These are phyloP conservation scores for Aplidium turbinatum DNA, from an alignment of 23 tunicate species.

Conservation along the genomic window DNA sequence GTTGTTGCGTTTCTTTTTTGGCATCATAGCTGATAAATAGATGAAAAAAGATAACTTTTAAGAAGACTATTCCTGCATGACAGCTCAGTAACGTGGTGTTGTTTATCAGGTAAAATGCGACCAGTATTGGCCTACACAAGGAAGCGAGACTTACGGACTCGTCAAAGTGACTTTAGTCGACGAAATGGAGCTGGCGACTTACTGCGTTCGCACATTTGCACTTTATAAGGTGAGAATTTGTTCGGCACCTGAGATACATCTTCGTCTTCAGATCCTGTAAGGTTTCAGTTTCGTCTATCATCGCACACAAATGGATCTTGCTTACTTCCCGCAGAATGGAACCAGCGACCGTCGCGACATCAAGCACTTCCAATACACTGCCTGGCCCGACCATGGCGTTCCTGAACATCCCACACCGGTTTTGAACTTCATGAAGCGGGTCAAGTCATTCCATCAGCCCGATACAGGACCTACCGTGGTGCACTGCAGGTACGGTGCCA, in stretches of 20 bases:
- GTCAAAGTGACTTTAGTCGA: constrained; percentile 67
- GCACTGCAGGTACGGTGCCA: constrained; percentile 88
- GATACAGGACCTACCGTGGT: constrained; percentile 88
- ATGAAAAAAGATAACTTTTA: too few species aligned
- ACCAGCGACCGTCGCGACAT: constrained; percentile 85
- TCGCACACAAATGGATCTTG: too few species aligned
- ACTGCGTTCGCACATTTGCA: constrained; percentile 57
- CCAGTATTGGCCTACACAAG: constrained; percentile 80
- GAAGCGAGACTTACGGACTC: constrained; percentile 71
- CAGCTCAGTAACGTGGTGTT: too few species aligned
- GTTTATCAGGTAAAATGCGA: constrained; percentile 85
- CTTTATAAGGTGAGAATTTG: constrained; percentile 50
- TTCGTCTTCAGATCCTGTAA: too few species aligned
- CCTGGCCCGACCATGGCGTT: constrained; percentile 99
- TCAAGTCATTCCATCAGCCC: constrained; percentile 52
- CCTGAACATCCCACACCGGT: constrained; percentile 99
- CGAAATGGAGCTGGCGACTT: constrained; percentile 88
- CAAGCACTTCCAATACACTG: constrained; percentile 91
- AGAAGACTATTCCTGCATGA: too few species aligned
- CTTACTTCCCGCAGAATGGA: too few species aligned
- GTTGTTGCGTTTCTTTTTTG: background rate
- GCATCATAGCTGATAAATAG: too few species aligned
- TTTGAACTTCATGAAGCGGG: constrained; percentile 85
- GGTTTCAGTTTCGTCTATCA: too few species aligned
- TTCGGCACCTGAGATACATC: too few species aligned